These are phyloP conservation scores for Chondrosia reniformis DNA, from an alignment of 37 sponge, comb jelly and placozoan species.

Conservation along the genomic window DNA sequence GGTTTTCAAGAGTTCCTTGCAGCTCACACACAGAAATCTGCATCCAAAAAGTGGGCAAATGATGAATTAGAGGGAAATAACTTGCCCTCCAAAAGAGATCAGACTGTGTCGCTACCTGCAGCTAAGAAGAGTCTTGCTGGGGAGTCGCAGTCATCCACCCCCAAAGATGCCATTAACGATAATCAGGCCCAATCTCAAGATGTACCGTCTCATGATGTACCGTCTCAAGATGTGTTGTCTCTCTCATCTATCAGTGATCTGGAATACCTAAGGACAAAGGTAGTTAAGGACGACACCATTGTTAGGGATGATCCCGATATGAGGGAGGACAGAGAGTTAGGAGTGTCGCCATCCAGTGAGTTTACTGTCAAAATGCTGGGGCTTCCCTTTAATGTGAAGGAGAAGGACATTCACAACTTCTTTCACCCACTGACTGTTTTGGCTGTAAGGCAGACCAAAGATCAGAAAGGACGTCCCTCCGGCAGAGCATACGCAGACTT, in stretches of 20 bases:
- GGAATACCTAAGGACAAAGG: slow-evolving; percentile 58
- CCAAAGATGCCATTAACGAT: slow-evolving; percentile 19
- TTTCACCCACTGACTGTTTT: slow-evolving; percentile 75
- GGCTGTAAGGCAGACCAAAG: slow-evolving; percentile 56
- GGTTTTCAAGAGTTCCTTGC: slow-evolving; percentile 84
- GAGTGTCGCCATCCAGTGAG: neutral
- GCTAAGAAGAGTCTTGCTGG: neutral
- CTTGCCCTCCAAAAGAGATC: neutral
- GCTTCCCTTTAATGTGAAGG: slow-evolving; percentile 78
- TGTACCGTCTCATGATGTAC: neutral
- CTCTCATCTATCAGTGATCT: slow-evolving; percentile 23
- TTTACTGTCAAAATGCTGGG: slow-evolving; percentile 89
- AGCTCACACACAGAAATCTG: slow-evolving; percentile 53
- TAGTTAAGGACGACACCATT: slow-evolving; percentile 11
- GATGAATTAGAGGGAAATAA: slow-evolving; percentile 34
- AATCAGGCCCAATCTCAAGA: slow-evolving; percentile 11
- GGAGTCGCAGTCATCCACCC: neutral
- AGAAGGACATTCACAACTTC: slow-evolving; percentile 75
- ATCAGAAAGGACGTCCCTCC: slow-evolving; percentile 70
- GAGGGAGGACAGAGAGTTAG: neutral
- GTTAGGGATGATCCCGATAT: slow-evolving; percentile 10
- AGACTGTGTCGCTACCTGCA: neutral
- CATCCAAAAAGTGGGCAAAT: slow-evolving; percentile 62
- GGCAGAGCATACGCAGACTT: slow-evolving; percentile 94
- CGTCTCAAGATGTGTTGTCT: neutral